Evolutionary conservation across 2,797 vertebrate genomes (phyloP), one percentile per base, ranked within the genome.

Genomic region (Ficedula albicollis): DNA sequence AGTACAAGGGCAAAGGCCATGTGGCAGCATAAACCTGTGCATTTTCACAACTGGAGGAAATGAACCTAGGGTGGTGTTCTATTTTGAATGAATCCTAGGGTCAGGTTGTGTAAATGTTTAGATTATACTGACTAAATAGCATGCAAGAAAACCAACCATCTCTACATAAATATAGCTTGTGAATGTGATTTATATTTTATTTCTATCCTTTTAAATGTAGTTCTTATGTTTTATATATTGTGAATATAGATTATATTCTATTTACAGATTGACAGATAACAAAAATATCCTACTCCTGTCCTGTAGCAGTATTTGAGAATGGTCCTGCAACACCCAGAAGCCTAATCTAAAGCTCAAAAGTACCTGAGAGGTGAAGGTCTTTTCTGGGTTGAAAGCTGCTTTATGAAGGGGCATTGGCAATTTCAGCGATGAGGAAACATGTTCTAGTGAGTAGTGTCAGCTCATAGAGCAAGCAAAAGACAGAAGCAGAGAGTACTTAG

Each of bases 41-140:
- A 12, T 77, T 91, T 92, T 9, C 13, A 63, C 11, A 51, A 26
- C 27, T 2, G 0, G 5, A 11, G 19, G 13, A 75, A 77, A 78
- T 0, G 1, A 38, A 34, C 3, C 3, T 32, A 34, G 3, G 3
- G 4, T 60, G 19, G 7, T 16, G 18, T 64, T 67, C 44, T 21
- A 38, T 6, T 67, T 49, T 36, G 39, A 10, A 30, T 34, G 9
- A 52, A 68, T 72, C 14, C 22, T 58, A 23, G 22, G 25, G 62
- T 43, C 51, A 60, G 2, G 2, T 11, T 48, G 4, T 25, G 2
- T 25, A 70, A 59, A 17, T 39, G 5, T 46, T 66, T 80, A 48
- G 66, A 41, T 48, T 26, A 30, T 6, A 1, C 13, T 67, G 51
- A 55, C 13, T 62, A 62, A 41, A 7, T 7, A 10, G 11, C 39